Evolutionary conservation across 2,888 invertebrate genomes (phyloP).

Genomic region (Suillia variegata): DNA sequence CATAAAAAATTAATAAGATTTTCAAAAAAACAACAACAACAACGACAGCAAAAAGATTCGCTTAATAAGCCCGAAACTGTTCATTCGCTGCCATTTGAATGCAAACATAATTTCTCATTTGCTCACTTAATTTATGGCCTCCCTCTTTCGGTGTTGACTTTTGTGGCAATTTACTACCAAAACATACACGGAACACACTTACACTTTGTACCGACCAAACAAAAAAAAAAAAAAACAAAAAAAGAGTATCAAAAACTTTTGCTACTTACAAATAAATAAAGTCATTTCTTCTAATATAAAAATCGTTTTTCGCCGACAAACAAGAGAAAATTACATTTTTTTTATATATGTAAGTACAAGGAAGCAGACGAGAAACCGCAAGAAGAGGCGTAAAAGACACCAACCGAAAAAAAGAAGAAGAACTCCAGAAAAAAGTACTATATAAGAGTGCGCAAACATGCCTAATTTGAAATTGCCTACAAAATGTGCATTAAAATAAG

Average conservation of each 20-base stretch:
- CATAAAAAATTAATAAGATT: no score
- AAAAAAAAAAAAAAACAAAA: constrained; percentile 29
- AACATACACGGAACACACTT: no score
- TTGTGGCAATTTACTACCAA: neutral
- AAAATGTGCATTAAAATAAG: constrained; percentile 56
- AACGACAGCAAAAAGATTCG: no score
- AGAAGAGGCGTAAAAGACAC: constrained; percentile 7
- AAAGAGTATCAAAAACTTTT: constrained; percentile 45
- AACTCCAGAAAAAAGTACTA: constrained; percentile 15
- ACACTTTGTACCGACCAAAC: no score
- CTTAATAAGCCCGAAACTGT: no score
- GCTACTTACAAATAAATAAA: constrained; percentile 55
- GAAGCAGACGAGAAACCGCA: constrained; percentile 36
- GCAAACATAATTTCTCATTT: constrained; percentile 61
- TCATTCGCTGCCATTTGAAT: constrained; percentile 57
- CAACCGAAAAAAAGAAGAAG: constrained; percentile 1
- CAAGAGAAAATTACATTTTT: constrained; percentile 58
- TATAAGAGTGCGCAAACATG: constrained; percentile 40
- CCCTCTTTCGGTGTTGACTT: constrained; percentile 15
- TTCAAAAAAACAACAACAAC: no score
- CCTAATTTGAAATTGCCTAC: constrained; percentile 57
- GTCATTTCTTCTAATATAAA: constrained; percentile 62
- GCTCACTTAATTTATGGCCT: constrained; percentile 56
- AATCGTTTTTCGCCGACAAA: constrained; percentile 47
- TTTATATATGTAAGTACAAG: constrained; percentile 49